Base-by-base conservation (phyloP, 2,113 vertebrate genomes). In the Megalops atlanticus region DNA sequence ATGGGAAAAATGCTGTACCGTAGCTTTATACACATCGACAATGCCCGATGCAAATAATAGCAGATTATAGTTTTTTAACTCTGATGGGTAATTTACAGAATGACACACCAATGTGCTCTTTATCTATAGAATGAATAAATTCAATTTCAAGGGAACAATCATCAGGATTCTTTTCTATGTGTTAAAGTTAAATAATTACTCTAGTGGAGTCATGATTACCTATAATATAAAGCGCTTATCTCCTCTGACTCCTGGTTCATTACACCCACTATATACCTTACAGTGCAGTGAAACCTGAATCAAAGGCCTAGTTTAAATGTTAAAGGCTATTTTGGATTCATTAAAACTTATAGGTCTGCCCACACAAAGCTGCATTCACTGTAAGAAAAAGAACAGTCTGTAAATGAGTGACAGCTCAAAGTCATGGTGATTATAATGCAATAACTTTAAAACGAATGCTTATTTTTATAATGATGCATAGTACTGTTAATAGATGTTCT, bases 201-300 rank as follows among this genome's bases (percentile, higher is more conserved):
- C 88, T 89, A 91, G 80, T 84, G 81, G 88, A 86, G 88, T 89
- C 88, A 92, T 91, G 93, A 94, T 94, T 91, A 92, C 92, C 89
- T 92, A 92, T 93, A 94, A 93, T 94, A 93, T 89, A 87, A 24
- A 87, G 90, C 86, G 88, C 91, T 93, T 92, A 93, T 93, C 92
- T 92, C 79, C 86, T 87, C 85, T 87, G 86, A 80, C 81, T 87
- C 87, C 88, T 91, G 93, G 91, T 92, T 92, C 92, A 89, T 90
- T 93, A 93, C 91, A 91, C 92, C 88, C 90, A 89, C 91, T 93
- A 92, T 94, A 94, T 94, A 91, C 90, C 90, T 93, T 92, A 92
- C 93, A 92, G 90, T 89, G 89, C 89, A 88, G 86, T 87, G 93
- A 94, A 94, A 94, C 92, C 92, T 87, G 93, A 94, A 89, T 90